A percentile compares a stretch with the other conserved stretches of the same genome.
phyloP scores from a whole-genome alignment of 1,140 invertebrate genomes.

The Aricia agestis region DNA sequence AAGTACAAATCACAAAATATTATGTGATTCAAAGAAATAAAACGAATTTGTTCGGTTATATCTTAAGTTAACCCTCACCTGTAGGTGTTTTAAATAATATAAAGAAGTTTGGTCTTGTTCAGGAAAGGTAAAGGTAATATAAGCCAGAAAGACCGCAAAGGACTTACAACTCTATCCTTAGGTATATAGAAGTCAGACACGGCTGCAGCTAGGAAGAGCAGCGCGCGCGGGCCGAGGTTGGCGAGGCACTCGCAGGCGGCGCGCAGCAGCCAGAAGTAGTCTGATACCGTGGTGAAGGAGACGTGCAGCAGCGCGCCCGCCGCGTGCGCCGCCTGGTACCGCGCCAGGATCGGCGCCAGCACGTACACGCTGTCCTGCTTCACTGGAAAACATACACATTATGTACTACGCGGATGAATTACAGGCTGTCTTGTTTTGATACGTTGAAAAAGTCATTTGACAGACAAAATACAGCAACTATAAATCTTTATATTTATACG shows the following conservation, averaged over 20 bases:
- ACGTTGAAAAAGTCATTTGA: too few relatives aligned
- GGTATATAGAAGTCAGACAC: constrained; percentile 99
- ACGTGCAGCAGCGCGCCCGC: constrained; percentile 83
- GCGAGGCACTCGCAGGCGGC: constrained; percentile 86
- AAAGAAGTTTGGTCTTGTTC: too few relatives aligned
- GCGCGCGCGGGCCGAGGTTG: constrained; percentile 80
- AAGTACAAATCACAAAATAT: too few relatives aligned
- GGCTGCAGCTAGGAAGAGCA: constrained; percentile 97
- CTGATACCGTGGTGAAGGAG: constrained; percentile 89
- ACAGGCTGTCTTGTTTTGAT: too few relatives aligned
- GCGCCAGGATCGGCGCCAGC: constrained; percentile 81
- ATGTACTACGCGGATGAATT: too few relatives aligned
- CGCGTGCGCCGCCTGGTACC: constrained; percentile 83
- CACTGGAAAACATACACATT: constrained; percentile 74
- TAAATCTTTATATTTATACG: too few relatives aligned
- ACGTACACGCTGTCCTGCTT: constrained; percentile 82
- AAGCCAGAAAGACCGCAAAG: not conserved
- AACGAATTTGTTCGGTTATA: too few relatives aligned
- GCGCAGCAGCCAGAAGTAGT: constrained; percentile 95
- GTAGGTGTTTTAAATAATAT: too few relatives aligned
- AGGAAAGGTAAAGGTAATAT: too few relatives aligned
- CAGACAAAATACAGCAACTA: too few relatives aligned
- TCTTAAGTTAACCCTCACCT: too few relatives aligned
- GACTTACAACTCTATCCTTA: constrained; percentile 89
- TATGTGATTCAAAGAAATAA: too few relatives aligned